Conservation (phyloP, 2,888 invertebrate species). For the Oegoconia quadripuncta region DNA sequence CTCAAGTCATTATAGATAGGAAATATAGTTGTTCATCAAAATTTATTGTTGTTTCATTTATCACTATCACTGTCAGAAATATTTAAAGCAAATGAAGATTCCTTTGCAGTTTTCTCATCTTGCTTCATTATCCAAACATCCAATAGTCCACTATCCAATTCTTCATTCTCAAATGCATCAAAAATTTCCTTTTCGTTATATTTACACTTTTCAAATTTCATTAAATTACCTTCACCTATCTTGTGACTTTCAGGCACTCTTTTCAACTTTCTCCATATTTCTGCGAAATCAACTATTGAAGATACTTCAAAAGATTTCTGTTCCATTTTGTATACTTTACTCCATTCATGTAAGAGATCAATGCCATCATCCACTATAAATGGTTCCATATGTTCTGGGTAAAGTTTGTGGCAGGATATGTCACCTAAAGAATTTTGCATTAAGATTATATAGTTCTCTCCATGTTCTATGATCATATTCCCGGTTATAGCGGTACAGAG, state of each 20-base stretch:
- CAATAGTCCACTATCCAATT: conserved; percentile 50
- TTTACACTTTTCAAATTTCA: conserved; percentile 20
- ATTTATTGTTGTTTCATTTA: conserved; percentile 44
- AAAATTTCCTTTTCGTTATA: conserved; percentile 51
- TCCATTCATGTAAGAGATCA: conserved; percentile 52
- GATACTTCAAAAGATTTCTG: conserved; percentile 45
- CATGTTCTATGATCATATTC: conserved; percentile 37
- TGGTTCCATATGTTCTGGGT: conserved; percentile 46
- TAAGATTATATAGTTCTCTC: conserved; percentile 48
- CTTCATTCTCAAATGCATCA: conserved; percentile 48
- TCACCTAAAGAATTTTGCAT: conserved; percentile 67
- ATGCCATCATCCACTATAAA: conserved; percentile 51
- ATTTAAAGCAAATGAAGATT: conserved; percentile 14
- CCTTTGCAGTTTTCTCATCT: conserved; percentile 19
- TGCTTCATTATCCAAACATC: conserved; percentile 48
- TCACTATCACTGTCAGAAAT: conserved; percentile 17
- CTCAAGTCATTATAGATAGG: conserved; percentile 60
- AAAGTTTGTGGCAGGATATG: conserved; percentile 51
- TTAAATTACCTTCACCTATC: conserved; percentile 29
- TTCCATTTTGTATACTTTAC: conserved; percentile 35
- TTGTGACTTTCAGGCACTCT: conserved; percentile 42
- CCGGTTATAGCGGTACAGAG: conserved; percentile 54
- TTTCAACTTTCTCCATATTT: conserved; percentile 47
- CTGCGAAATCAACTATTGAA: conserved; percentile 40
- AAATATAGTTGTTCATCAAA: conserved; percentile 64